Evolutionary conservation across 2,113 vertebrate species (phyloP), one percentile per base, ranked within the genome.

Genomic region (Hippocampus comes): DNA sequence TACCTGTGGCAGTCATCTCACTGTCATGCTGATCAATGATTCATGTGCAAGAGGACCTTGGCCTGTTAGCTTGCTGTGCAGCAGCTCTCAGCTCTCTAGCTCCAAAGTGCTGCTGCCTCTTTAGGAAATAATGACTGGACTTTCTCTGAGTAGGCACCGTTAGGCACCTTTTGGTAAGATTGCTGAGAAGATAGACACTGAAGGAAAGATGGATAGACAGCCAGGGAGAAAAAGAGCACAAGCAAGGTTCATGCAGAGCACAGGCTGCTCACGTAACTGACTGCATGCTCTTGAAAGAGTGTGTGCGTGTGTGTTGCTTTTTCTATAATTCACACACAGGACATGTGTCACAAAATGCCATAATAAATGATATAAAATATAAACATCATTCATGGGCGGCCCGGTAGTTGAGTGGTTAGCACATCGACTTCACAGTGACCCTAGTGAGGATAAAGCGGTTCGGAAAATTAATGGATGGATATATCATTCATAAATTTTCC

Each of bases 11-110:
- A 89, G 82, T 88, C 88, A 81, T 89, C 88, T 88, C 87, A 74
- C 87, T 87, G 87, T 89, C 87, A 88, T 81, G 74, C 86, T 89
- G 87, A 90, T 90, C 87, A 90, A 89, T 90, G 88, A 84, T 85
- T 89, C 87, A 86, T 89, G 81, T 72, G 80, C 55, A 74, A 34
- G 60, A 75, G 74, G 70, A 76, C 81, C 75, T 69, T 65, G 48
- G 87, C 83, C 84, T 77, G 87, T 86, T 87, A 85, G 82, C 85
- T 88, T 56, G 38, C 79, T 65, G 87, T 82, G 67, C 79, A 66
- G 75, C 84, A 75, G 84, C 82, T 82, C 72, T 68, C 75, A 60
- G 81, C 81, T 80, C 70, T 46, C 74, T 60, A 79, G 65, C 59
- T 53, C 77, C 30, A 72, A 77, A 63, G 63, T 56, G 73, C 78